These are phyloP conservation scores for fruit fly (Drosophila melanogaster) DNA, from an alignment of 1,140 invertebrate species.

Conservation along the genomic window DNA sequence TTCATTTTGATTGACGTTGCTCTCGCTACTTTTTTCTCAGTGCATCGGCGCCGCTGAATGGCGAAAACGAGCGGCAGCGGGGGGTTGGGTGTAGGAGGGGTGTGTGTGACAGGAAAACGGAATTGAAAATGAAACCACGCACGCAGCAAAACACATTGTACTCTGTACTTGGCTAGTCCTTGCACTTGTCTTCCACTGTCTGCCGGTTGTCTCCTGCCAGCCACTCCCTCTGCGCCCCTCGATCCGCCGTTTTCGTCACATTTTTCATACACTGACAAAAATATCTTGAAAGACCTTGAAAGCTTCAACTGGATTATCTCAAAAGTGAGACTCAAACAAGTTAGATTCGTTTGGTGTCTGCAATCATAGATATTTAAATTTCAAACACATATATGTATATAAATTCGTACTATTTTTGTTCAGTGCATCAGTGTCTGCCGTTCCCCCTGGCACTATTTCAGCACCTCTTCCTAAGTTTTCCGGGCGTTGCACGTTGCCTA, in stretches of 20 bases:
- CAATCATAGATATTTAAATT: too few relatives aligned
- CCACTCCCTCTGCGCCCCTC: neutral
- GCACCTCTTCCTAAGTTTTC: slow-evolving; percentile 12
- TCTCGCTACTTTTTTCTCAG: neutral
- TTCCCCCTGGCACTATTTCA: neutral
- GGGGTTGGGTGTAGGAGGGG: neutral
- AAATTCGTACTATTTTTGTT: neutral
- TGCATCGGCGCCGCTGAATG: neutral
- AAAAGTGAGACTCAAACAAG: too few relatives aligned
- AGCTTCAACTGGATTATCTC: neutral
- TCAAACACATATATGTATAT: too few relatives aligned
- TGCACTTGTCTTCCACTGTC: slow-evolving; percentile 30
- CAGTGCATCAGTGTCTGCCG: neutral
- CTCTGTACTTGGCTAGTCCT: slow-evolving; percentile 10
- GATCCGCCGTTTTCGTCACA: neutral
- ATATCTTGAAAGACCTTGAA: neutral
- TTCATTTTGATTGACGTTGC: too few relatives aligned
- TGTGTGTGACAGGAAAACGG: slow-evolving; percentile 11
- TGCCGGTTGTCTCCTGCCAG: slow-evolving; percentile 21
- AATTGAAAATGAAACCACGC: slow-evolving; percentile 52
- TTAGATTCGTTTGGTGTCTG: too few relatives aligned
- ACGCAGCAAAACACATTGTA: slow-evolving; percentile 45
- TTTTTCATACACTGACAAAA: slow-evolving; percentile 3
- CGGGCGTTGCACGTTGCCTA: slow-evolving; percentile 38
- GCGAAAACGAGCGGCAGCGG: slow-evolving; percentile 1